Percentiles rank a stretch among this genome's conserved stretches.
phyloP scores from a whole-genome alignment of 2,113 vertebrate genomes.

The Vulpes vulpes region DNA sequence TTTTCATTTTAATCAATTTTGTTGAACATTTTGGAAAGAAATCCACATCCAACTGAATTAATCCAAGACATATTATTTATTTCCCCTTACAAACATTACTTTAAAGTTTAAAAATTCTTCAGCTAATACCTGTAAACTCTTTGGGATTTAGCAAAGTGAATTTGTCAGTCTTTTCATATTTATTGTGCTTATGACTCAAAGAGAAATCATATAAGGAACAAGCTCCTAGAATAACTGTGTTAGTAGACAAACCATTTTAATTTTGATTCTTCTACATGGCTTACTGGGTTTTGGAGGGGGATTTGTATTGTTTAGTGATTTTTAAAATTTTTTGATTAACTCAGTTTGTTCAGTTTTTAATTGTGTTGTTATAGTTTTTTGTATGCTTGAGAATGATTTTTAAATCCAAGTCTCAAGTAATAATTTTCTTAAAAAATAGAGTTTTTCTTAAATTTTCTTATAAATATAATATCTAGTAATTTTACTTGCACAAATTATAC shows the following conservation, averaged over 20 bases:
- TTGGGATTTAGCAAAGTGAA: not conserved
- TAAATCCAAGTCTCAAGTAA: not conserved
- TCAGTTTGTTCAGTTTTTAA: conserved; percentile 1
- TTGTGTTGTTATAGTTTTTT: not conserved
- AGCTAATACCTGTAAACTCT: not conserved
- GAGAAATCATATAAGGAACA: conserved; percentile 6
- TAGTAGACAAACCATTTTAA: not conserved
- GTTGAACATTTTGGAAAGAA: not conserved
- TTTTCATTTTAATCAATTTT: conserved; percentile 19
- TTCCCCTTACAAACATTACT: not conserved
- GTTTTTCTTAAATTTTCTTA: not conserved
- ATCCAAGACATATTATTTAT: not conserved
- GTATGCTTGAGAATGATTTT: not conserved
- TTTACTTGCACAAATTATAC: conserved; percentile 3
- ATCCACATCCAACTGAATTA: not conserved
- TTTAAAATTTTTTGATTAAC: conserved; percentile 41
- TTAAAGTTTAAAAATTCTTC: not conserved
- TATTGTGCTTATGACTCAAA: not conserved
- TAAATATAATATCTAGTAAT: not conserved
- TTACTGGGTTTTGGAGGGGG: not conserved
- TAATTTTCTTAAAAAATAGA: not conserved
- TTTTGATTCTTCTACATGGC: not conserved
- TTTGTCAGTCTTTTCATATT: conserved; percentile 33
- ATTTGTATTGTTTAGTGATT: not conserved
- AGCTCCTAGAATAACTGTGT: not conserved